Base-by-base conservation (phyloP, 2,888 invertebrate genomes). In the Polyommatus iphigenia region DNA sequence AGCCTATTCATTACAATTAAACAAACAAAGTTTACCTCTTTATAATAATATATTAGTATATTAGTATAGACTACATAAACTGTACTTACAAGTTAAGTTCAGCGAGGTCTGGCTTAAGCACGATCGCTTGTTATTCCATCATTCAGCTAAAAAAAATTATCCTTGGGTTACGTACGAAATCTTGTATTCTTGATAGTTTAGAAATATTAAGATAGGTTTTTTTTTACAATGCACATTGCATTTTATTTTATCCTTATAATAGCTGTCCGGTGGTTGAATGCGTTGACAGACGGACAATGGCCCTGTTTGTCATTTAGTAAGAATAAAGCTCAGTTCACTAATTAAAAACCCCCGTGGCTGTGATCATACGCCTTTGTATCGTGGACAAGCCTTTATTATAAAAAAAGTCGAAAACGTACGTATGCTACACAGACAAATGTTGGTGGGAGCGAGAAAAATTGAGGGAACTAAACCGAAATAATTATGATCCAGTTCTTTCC, bases 301-400 rank as follows among this genome's bases (percentile, higher is more conserved):
- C 5, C 50, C 15, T 73, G 73, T 75, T 75, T 50, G 75, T 50
- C 54, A 29, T 50, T 20, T 24, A 62, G 50, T 24, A 50, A 7
- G 18, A 75, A 73, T 50, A 73, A 73, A 50, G 29, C 50, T 15
- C 75, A 75, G 54, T 54, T 54, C 54, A 75, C 46, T 75, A 75
- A 75, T 75, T 75, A 75, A 18, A 75, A 54, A 15, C 75, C 75
- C 75, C 54, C 54, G 54, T 54, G 75, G 75, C 29, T 54, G 24
- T 75, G 50, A 18, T 75, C 54, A 29, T 10, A 46, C 73, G 73
- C 75, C 29, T 50, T 75, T 75, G 50, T 75, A 15, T 73, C 3
- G 54, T n/a, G 41, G 41, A 72, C 41, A 72, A 36, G 72, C 36
- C 20, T 20, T 72, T 72, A 41, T 71, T 77, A 54, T 54, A 10